Conservation (phyloP, 2,113 vertebrate genomes). For the Ascaphus truei region DNA sequence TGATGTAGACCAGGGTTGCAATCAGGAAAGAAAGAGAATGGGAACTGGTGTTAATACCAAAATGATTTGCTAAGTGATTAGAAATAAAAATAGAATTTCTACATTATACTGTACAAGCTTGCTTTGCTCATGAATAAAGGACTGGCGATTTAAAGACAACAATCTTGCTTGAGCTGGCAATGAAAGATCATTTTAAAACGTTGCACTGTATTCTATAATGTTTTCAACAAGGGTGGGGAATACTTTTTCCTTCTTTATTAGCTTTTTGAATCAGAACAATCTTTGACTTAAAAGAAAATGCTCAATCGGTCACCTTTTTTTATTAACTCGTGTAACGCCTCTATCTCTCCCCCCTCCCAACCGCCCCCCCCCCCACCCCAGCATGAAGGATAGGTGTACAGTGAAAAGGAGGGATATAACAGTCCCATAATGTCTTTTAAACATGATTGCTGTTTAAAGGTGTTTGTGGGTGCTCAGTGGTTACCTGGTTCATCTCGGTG, state of each 20-base stretch:
- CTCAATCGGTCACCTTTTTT: too few relatives aligned
- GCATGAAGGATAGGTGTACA: too few relatives aligned
- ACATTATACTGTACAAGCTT: constrained; percentile 30
- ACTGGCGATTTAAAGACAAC: constrained; percentile 25
- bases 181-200: constrained; percentile 1
- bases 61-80: constrained; percentile 48
- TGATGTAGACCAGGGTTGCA: constrained; percentile 68
- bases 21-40: constrained; percentile 42
- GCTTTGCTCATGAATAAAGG: constrained; percentile 36
- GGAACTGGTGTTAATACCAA: constrained; percentile 36
- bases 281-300: too few relatives aligned
- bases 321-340: too few relatives aligned
- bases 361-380: too few relatives aligned
- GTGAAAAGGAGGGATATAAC: too few relatives aligned
- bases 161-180: constrained; percentile 45
- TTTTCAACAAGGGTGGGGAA: constrained; percentile 11
- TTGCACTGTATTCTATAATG: constrained; percentile 15
- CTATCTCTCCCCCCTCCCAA: too few relatives aligned
- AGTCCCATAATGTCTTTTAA: too few relatives aligned
- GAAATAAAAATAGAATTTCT: constrained; percentile 39
- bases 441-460: too few relatives aligned
- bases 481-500: too few relatives aligned
- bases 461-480: too few relatives aligned
- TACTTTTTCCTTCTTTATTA: too few relatives aligned
- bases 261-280: neutral